phyloP scores from a whole-genome alignment of 2,113 vertebrate genomes.

The Rafetus swinhoei region DNA sequence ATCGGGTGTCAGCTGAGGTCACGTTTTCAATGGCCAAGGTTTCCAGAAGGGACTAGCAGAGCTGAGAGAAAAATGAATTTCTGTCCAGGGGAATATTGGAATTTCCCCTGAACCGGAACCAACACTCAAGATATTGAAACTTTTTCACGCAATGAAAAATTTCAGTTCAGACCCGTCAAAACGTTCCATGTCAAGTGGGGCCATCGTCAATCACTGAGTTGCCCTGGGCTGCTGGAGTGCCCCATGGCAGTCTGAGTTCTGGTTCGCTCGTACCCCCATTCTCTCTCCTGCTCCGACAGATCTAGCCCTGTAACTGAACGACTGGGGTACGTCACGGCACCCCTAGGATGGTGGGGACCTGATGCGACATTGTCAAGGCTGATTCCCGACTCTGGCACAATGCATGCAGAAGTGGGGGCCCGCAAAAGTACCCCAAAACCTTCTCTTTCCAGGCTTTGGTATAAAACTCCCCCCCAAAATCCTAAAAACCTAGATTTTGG shows the following conservation, averaged over 20 bases:
- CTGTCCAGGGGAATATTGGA: background rate
- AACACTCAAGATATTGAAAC: background rate
- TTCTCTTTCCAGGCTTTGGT: too few relatives aligned
- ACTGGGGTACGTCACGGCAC: background rate
- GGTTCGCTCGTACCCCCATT: background rate
- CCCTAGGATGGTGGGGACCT: background rate
- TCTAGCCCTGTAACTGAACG: background rate
- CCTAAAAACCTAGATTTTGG: too few relatives aligned
- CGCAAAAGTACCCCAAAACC: too few relatives aligned
- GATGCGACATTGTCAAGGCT: background rate
- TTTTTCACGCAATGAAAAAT: background rate
- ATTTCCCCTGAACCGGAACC: background rate
- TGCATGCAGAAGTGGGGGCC: too few relatives aligned
- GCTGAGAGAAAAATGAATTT: slow-evolving; percentile 6
- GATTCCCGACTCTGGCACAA: too few relatives aligned
- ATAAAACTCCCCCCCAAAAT: too few relatives aligned
- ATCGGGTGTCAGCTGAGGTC: slow-evolving; percentile 38
- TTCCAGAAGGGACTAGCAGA: slow-evolving; percentile 27
- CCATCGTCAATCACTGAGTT: background rate
- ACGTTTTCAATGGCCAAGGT: background rate
- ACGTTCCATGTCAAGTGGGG: background rate
- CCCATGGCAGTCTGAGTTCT: background rate
- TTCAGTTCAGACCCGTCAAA: background rate
- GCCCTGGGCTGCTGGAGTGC: background rate
- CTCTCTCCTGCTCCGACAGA: too few relatives aligned